Conservation (phyloP, 2,888 invertebrate genomes). For the Pollenia griseotomentosa region DNA sequence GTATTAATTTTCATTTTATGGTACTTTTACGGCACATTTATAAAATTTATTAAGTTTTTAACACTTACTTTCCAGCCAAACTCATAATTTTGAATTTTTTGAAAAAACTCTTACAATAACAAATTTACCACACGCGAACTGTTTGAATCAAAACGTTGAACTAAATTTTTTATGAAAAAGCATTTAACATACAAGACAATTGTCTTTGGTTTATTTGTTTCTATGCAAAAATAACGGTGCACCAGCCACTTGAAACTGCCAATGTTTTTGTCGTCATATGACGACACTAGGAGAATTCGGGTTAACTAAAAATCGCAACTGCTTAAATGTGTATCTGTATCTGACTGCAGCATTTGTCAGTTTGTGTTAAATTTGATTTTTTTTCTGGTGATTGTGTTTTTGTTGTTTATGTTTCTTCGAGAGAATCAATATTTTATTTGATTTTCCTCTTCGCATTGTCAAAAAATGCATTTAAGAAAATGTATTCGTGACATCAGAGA, state of each 20-base stretch:
- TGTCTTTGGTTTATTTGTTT: conserved; percentile 1
- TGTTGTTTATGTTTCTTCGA: too few relatives aligned
- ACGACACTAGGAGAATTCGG: background rate
- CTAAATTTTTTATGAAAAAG: background rate
- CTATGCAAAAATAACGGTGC: background rate
- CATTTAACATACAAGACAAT: background rate
- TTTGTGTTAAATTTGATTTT: conserved; percentile 8
- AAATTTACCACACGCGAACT: background rate
- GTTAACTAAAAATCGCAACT: background rate
- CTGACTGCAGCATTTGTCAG: background rate
- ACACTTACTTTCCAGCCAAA: background rate
- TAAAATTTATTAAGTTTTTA: background rate
- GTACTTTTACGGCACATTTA: background rate
- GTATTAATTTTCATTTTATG: too few relatives aligned
- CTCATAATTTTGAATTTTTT: background rate
- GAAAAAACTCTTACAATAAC: background rate
- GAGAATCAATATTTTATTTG: conserved; percentile 52
- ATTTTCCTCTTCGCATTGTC: conserved; percentile 50
- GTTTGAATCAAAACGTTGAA: background rate
- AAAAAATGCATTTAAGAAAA: conserved; percentile 70
- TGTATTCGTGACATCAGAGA: conserved; percentile 65
- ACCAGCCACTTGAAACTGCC: background rate
- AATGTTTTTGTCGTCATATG: background rate
- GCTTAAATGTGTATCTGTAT: background rate
- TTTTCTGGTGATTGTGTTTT: background rate